Conservation (phyloP, 2,113 vertebrate species). For the Heterotis niloticus region DNA sequence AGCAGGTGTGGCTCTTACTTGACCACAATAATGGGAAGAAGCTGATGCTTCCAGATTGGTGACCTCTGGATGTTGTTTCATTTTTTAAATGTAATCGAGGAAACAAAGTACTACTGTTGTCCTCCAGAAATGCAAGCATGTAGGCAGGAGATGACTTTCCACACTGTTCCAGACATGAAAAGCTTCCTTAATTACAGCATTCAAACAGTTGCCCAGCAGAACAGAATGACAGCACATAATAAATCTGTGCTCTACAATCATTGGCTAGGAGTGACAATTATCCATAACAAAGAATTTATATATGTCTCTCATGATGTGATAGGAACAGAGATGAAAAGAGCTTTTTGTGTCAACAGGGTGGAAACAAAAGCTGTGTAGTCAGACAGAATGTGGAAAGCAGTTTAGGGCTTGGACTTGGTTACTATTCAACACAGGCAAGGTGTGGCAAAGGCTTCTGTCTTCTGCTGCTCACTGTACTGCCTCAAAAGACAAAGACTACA, state of each 20-base stretch:
- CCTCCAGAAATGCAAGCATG: not conserved
- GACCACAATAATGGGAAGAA: too few species aligned
- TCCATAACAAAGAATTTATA: constrained; percentile 15
- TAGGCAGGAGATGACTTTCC: not conserved
- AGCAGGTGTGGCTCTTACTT: not conserved
- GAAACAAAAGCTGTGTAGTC: not conserved
- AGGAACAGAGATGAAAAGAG: not conserved
- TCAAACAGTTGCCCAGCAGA: not conserved
- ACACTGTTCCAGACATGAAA: not conserved
- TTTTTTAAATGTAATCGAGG: not conserved
- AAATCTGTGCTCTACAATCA: not conserved
- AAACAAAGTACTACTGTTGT: not conserved
- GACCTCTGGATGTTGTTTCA: not conserved
- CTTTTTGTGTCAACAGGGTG: not conserved
- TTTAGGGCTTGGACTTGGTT: too few species aligned
- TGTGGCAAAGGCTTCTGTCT: too few species aligned
- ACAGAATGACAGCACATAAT: constrained; percentile 7
- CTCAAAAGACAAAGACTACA: too few species aligned
- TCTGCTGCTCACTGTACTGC: too few species aligned
- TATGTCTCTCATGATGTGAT: constrained; percentile 1
- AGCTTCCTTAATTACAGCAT: constrained; percentile 16
- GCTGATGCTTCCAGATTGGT: not conserved
- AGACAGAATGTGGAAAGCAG: too few species aligned
- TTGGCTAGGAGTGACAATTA: not conserved
- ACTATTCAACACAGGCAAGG: too few species aligned